Base-by-base conservation (phyloP, 1,140 invertebrate species). In the Eciton burchellii region DNA sequence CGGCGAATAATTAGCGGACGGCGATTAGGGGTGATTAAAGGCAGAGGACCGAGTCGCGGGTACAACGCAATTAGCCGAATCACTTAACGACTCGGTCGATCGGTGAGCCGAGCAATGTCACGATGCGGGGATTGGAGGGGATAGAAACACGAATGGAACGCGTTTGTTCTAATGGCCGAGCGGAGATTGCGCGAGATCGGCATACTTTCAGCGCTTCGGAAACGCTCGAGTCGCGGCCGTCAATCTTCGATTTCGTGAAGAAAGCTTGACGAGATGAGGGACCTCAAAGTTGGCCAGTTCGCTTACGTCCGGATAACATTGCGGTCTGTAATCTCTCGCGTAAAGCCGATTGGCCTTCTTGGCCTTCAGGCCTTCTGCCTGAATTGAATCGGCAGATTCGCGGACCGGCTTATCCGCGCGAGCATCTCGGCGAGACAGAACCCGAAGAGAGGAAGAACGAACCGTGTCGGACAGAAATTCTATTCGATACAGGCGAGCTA, bases 1-100 rank as follows among this genome's bases (percentile, higher is more conserved):
- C 87, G 83, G 85, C 82, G 89, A 91, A 91, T 91, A 91, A 91
- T 91, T 90, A 91, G 89, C 85, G 88, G 73, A 89, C 71, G 81
- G 73, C 86, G 89, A 90, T 90, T 89, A 91, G 86, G 6, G 81
- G 89, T 91, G 90, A 91, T 90, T 90, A 85, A 91, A 85, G 83
- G 79, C 88, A 71, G 83, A 59, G 74, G 83, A 74, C 59, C 82
- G 82, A 81, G 81, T 85, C 84, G 84, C 81, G 71, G 82, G 81
- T 72, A 84, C 82, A 76, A 85, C 72, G 88, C 88, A 91, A 91
- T 91, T 91, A 91, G 85, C 90, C 73, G 85, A 91, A 90, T 90
- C 89, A 90, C 90, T 91, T 91, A 88, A 87, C 84, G 71, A 79
- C 41, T 60, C 70, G 60, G 71, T 73, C 83, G 85, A 84, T 77